Percentiles rank a stretch among this genome's conserved stretches.
Conservation (phyloP, 2,888 invertebrate species). For the Mechanitis mazaeus region DNA sequence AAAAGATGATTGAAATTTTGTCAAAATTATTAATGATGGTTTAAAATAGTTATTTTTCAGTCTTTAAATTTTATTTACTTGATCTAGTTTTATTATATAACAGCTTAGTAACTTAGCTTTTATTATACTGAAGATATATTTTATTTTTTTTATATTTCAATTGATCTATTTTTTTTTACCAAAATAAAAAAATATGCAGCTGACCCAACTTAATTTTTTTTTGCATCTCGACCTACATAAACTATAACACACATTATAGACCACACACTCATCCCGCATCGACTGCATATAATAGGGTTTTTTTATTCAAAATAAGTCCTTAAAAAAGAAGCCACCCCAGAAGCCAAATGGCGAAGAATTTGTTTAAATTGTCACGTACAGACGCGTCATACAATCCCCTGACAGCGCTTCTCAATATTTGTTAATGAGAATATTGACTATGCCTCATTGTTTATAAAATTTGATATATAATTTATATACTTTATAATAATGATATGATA, state of each 20-base stretch:
- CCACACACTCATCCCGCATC: slow-evolving; percentile 72
- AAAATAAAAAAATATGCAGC: background rate
- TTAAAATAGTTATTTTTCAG: too few relatives aligned
- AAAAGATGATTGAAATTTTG: too few relatives aligned
- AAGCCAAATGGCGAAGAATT: slow-evolving; percentile 77
- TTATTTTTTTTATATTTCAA: background rate
- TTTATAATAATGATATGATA: too few relatives aligned
- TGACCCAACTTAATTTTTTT: background rate
- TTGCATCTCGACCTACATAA: background rate
- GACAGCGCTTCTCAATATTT: slow-evolving; percentile 48
- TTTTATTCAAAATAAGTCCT: slow-evolving; percentile 70
- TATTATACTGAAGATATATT: too few relatives aligned
- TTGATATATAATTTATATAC: too few relatives aligned
- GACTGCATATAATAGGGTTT: slow-evolving; percentile 58
- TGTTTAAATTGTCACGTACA: slow-evolving; percentile 78
- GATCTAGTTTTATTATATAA: too few relatives aligned
- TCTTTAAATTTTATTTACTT: too few relatives aligned
- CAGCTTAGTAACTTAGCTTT: too few relatives aligned
- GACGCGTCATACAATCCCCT: slow-evolving; percentile 69
- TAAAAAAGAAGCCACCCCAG: slow-evolving; percentile 69
- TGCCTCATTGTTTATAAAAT: slow-evolving; percentile 14
- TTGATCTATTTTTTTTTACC: background rate
- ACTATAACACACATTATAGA: slow-evolving; percentile 35
- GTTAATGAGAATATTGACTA: slow-evolving; percentile 18
- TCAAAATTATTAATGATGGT: too few relatives aligned